Evolutionary conservation across 2,797 vertebrate species (phyloP), one percentile per base, ranked within the genome.

Genomic region (Acanthiza pusilla): DNA sequence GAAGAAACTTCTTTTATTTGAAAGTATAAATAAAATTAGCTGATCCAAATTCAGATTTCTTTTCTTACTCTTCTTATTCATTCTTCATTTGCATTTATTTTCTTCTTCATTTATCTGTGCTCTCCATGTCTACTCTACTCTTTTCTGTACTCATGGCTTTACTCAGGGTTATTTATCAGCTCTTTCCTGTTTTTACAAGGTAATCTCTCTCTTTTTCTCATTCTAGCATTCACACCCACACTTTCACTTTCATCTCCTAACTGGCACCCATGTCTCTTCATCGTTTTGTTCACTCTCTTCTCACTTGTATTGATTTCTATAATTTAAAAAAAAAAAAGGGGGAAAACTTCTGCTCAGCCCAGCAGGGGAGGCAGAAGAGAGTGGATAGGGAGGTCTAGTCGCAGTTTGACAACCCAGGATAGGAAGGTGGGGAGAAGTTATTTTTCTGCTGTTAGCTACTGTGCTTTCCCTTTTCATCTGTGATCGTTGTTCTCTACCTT

Each of bases 31-130:
- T 50, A 82, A 92, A 76, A 79, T 67, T 23, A 89, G 18, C 18
- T 88, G 38, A 70, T 74, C 32, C 40, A 84, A 88, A 84, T 16
- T 62, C 42, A 43, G 23, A 85, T 88, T 91, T 73, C 16, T 85
- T 81, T 55, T 62, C 60, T 94, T 43, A 50, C 7, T 67, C 40
- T 55, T 89, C 27, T 57, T 72, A 72, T 78, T 75, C 9, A 55
- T 84, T 85, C 54, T 70, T 88, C 12, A 63, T 93, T 81, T 85
- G 30, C 36, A 80, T 95, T 91, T 66, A 40, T 91, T 89, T 85
- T 66, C 29, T 55, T 84, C 42, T 79, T n/a, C 10, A 27, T 82
- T 85, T 93, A 57, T 73, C 60, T 55, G 42, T 70, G 32, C 38
- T 76, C n/a, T 80, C 62, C 36, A 38, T 60, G 7, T 15, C 30